Conservation (phyloP, 2,888 invertebrate genomes). For the Hypolimnas misippus region DNA sequence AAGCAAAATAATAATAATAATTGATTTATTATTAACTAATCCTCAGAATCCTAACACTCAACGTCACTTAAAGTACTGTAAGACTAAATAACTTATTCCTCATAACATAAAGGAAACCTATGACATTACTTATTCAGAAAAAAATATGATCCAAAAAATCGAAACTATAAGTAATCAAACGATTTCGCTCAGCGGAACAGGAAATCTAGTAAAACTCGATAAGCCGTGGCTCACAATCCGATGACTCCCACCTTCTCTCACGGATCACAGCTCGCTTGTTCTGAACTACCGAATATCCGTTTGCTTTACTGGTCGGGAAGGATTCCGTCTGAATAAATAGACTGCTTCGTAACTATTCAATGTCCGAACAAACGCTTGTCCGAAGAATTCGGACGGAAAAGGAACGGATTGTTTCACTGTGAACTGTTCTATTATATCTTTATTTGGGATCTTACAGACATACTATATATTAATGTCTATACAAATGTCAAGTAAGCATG, state of each 20-base stretch:
- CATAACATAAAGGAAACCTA: too few species aligned
- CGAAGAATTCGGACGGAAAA: conserved; percentile 33
- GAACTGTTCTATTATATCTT: background rate
- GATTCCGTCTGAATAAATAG: conserved; percentile 65
- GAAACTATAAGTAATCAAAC: conserved; percentile 4
- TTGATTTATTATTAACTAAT: too few species aligned
- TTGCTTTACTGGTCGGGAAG: conserved; percentile 60
- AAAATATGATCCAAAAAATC: too few species aligned
- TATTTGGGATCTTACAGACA: background rate
- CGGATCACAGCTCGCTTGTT: conserved; percentile 53
- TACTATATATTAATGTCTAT: background rate
- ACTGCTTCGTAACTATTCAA: conserved; percentile 49
- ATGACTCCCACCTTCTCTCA: conserved; percentile 48
- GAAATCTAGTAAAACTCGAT: conserved; percentile 24
- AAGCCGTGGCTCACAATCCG: conserved; percentile 30
- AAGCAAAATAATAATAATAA: too few species aligned
- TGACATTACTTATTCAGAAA: background rate
- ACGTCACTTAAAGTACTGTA: too few species aligned
- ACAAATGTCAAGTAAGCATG: too few species aligned
- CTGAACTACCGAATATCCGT: conserved; percentile 58
- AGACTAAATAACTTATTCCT: too few species aligned
- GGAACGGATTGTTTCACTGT: conserved; percentile 5
- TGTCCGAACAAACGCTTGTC: conserved; percentile 52
- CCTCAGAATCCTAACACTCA: too few species aligned
- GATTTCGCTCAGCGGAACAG: background rate